These are phyloP conservation scores for Mactromeris polynyma DNA, from an alignment of 2,888 invertebrate species.

Conservation along the genomic window DNA sequence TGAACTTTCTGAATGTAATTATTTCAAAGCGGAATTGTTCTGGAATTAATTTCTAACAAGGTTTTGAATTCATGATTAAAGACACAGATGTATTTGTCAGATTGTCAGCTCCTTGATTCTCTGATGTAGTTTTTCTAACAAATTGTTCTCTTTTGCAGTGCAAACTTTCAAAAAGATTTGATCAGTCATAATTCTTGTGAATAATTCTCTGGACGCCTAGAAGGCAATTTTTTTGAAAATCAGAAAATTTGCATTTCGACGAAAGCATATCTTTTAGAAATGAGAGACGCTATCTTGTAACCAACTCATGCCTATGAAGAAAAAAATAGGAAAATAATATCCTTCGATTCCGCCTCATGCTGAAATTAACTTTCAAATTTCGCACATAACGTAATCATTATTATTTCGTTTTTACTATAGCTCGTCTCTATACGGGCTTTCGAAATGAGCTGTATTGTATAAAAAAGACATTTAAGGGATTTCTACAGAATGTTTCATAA, in stretches of 20 bases:
- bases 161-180: constrained; percentile 1
- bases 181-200: constrained; percentile 12
- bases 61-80: constrained; percentile 23
- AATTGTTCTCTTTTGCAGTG: constrained; percentile 2
- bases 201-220: constrained; percentile 1
- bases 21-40: constrained; percentile 14
- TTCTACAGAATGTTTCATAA: background rate
- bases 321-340: constrained; percentile 10
- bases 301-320: background rate
- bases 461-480: background rate
- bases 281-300: background rate
- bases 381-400: background rate
- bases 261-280: background rate
- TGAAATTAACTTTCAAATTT: constrained; percentile 20
- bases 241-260: background rate
- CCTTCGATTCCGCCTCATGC: background rate
- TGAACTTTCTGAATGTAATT: background rate
- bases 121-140: background rate
- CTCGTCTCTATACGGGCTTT: background rate
- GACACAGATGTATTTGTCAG: constrained; percentile 23
- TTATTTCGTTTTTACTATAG: background rate
- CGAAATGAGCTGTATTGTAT: background rate
- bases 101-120: background rate
- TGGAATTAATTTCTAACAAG: constrained; percentile 21
- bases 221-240: background rate